Percentiles rank a stretch among this genome's conserved stretches.
These are phyloP conservation scores for Arrhamphus sclerolepis DNA, from an alignment of 2,797 vertebrate genomes.

Conservation along the genomic window DNA sequence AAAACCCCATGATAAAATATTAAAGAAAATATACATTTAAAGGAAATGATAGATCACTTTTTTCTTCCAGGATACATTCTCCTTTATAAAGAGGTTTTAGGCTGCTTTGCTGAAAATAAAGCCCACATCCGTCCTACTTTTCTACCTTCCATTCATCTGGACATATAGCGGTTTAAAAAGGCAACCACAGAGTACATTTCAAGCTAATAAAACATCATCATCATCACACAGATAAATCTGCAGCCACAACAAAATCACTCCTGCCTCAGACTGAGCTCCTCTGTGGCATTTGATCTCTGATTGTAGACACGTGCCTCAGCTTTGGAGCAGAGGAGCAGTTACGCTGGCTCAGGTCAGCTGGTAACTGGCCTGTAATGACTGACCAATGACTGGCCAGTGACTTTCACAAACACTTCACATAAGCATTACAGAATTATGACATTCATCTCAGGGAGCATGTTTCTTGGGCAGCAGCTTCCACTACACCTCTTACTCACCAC, in stretches of 20 bases:
- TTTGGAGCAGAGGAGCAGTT: slow-evolving; percentile 7
- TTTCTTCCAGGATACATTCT: too few species aligned
- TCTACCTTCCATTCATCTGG: not conserved
- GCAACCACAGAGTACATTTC: not conserved
- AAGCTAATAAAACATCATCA: not conserved
- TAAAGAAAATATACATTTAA: too few species aligned
- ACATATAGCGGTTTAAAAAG: not conserved
- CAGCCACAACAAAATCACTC: not conserved
- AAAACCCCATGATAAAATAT: too few species aligned
- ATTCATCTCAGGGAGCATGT: too few species aligned
- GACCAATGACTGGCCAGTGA: slow-evolving; percentile 19
- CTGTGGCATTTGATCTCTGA: slow-evolving; percentile 13
- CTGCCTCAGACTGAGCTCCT: slow-evolving; percentile 19
- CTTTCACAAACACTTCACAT: slow-evolving; percentile 27
- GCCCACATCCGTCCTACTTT: too few species aligned
- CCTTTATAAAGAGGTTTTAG: too few species aligned
- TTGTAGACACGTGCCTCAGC: slow-evolving; percentile 2
- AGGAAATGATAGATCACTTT: too few species aligned
- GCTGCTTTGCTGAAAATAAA: not conserved
- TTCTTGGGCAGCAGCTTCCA: slow-evolving; percentile 60
- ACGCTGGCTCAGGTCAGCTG: slow-evolving; percentile 7
- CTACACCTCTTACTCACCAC: slow-evolving; percentile 73
- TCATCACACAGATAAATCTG: slow-evolving; percentile 13
- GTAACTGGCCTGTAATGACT: slow-evolving; percentile 7
- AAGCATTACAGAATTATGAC: slow-evolving; percentile 52